Conservation (phyloP, 2,113 vertebrate species). For the Odobenus rosmarus region DNA sequence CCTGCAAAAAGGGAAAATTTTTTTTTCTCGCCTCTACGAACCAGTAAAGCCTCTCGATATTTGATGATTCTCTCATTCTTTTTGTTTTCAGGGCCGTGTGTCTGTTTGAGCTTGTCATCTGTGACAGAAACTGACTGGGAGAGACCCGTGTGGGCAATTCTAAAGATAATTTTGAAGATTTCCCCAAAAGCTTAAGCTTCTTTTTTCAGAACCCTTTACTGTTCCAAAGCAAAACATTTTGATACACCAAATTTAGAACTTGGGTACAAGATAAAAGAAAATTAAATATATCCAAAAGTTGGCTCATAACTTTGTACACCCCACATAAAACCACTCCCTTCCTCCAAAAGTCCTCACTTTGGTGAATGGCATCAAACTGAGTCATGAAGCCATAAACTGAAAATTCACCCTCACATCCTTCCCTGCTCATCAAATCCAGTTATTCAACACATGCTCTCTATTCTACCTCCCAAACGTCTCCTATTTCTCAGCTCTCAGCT, state of each 20-base stretch:
- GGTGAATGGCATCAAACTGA: background rate
- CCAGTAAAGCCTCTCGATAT: background rate
- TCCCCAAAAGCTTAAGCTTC: background rate
- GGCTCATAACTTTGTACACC: background rate
- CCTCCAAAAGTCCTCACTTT: background rate
- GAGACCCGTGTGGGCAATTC: background rate
- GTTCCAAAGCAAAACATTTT: background rate
- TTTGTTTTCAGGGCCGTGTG: background rate
- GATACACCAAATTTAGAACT: background rate
- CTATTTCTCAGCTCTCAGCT: background rate
- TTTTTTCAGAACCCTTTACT: background rate
- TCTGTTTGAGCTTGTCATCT: background rate
- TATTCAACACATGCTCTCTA: background rate
- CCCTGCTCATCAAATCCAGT: background rate
- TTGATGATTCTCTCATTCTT: background rate
- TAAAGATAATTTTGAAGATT: constrained; percentile 40
- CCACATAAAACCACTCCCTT: background rate
- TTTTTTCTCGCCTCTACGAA: background rate
- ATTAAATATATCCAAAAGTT: constrained; percentile 27
- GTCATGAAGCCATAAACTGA: background rate
- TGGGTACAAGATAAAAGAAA: background rate
- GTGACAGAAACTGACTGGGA: background rate
- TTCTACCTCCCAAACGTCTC: background rate
- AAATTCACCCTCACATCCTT: background rate
- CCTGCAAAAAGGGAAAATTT: background rate